Conservation (phyloP, 2,113 vertebrate genomes). For the Oncorhynchus keta region DNA sequence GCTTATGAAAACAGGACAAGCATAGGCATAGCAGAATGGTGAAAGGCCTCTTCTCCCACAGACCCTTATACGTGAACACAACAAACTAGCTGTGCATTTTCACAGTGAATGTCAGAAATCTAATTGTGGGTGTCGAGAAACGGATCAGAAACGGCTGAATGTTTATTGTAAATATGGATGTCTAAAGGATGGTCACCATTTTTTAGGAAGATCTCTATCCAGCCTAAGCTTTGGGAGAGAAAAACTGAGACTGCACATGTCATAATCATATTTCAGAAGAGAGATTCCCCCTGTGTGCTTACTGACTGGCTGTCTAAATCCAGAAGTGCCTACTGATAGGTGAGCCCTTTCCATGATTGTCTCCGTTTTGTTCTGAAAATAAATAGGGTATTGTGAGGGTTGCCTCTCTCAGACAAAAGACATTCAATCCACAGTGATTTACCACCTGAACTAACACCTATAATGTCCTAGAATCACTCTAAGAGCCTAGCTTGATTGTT, state of each 20-base stretch:
- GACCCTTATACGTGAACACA: no score
- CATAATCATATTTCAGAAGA: neutral
- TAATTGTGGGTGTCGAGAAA: neutral
- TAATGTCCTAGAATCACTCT: constrained; percentile 53
- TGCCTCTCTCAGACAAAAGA: neutral
- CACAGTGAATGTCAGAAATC: neutral
- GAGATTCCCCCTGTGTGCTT: neutral
- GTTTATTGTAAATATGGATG: neutral
- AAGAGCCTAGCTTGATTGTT: constrained; percentile 16
- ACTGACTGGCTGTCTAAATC: constrained; percentile 6
- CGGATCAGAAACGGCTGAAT: neutral
- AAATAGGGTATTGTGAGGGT: neutral
- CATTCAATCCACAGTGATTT: neutral
- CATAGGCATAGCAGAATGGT: no score
- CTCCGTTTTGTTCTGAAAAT: constrained; percentile 23
- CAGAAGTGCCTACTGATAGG: neutral
- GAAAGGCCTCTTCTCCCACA: no score
- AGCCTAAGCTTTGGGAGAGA: neutral
- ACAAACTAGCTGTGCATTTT: neutral
- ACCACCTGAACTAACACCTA: constrained; percentile 37
- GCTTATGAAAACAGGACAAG: neutral
- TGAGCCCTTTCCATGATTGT: neutral
- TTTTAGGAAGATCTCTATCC: no score
- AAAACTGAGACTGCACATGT: neutral
- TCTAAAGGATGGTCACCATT: neutral